Evolutionary conservation across 2,888 invertebrate species (phyloP), one percentile per base, ranked within the genome.

Genomic region (Byasa hedistus): DNA sequence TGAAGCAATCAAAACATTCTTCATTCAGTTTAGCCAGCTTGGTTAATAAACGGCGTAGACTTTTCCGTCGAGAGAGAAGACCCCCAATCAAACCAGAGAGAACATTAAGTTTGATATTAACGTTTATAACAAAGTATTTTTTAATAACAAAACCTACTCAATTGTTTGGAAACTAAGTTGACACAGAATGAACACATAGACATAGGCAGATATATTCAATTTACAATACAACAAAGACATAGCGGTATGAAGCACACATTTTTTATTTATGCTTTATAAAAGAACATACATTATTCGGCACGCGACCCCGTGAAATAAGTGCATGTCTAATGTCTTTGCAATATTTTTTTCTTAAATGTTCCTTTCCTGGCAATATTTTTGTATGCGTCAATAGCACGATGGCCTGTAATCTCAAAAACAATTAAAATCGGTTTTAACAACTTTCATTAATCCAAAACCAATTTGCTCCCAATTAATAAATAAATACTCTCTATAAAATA

Each of bases 341-440:
- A 48, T 48, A 48, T 48, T 19, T n/a, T 19, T 48, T n/a, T n/a
- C 39, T 48, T 4, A 48, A 19, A 19, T 48, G n/a, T 48, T 48
- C 48, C 8, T 48, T 48, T 48, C 19, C 48, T 48, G n/a, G 48
- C 8, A 48, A 48, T 48, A 48, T 48, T n/a, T 48, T 48, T 48
- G n/a, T 48, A 5, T 48, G n/a, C n/a, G 48, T 19, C 48, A 48
- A 48, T 48, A 48, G 48, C n/a, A 48, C n/a, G 48, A n/a, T n/a
- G n/a, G 48, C 48, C 48, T 48, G 48, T 48, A 48, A 48, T 48
- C 48, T 48, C 48, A 48, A 48, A 48, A 5, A 36, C 39, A 59
- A 55, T 15, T 48, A 22, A 48, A 21, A 48, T 12, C 12, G 12
- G 15, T 8, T 32, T 32, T 5, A 32, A 32, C 4, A 32, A 10